phyloP scores from a whole-genome alignment of 2,113 vertebrate genomes.

The Condylura cristata region DNA sequence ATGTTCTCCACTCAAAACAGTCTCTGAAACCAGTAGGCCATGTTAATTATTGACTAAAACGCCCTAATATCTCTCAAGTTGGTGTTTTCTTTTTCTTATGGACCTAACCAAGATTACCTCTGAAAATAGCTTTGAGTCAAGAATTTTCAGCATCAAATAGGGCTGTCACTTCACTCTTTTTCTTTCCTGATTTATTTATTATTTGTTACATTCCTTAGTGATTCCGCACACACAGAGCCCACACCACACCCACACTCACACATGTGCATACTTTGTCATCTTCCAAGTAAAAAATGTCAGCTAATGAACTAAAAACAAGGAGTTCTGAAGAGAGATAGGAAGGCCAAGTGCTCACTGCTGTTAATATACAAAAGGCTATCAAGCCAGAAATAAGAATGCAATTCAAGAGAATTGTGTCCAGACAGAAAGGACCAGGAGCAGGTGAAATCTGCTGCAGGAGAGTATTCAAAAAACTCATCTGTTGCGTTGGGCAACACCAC shows the following conservation, averaged over 20 bases:
- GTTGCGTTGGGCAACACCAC: no score
- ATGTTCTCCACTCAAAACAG: constrained; percentile 58
- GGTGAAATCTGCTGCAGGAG: constrained; percentile 72
- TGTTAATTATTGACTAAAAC: constrained; percentile 45
- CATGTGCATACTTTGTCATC: neutral
- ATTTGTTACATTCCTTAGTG: neutral
- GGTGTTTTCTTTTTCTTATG: neutral
- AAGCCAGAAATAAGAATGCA: constrained; percentile 74
- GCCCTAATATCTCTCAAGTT: neutral
- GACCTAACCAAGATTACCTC: neutral
- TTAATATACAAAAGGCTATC: constrained; percentile 66
- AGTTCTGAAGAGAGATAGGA: constrained; percentile 63
- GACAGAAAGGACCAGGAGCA: constrained; percentile 71
- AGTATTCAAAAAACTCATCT: constrained; percentile 71
- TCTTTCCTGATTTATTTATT: neutral
- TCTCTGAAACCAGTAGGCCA: constrained; percentile 41
- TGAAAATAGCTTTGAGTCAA: neutral
- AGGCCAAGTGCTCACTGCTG: constrained; percentile 61
- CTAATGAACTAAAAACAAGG: constrained; percentile 77
- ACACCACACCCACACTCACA: no score
- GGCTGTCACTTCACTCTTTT: neutral
- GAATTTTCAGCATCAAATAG: neutral
- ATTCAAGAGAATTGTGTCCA: constrained; percentile 71
- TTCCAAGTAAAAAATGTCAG: constrained; percentile 75
- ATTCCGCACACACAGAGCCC: neutral